These are phyloP conservation scores for Synanthedon vespiformis DNA, from an alignment of 2,888 invertebrate species.

Conservation along the genomic window DNA sequence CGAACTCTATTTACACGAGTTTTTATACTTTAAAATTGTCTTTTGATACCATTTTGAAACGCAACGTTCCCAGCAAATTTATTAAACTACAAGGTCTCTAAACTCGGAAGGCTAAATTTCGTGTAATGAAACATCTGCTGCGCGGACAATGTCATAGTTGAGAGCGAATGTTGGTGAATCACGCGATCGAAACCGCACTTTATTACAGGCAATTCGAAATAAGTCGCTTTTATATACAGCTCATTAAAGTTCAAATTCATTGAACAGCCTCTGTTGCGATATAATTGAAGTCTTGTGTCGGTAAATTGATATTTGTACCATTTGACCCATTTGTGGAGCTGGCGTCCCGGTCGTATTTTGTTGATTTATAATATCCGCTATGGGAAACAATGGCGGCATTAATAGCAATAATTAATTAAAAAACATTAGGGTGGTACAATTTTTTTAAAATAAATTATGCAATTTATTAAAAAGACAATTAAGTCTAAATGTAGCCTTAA, in stretches of 20 bases:
- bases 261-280: neutral
- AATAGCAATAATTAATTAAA: neutral
- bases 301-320: constrained; percentile 44
- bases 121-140: neutral
- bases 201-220: neutral
- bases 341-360: constrained; percentile 14
- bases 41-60: too few relatives aligned
- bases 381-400: neutral
- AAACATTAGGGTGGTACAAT: neutral
- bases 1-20: too few relatives aligned
- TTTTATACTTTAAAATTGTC: too few relatives aligned
- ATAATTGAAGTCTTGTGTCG: constrained; percentile 8
- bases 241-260: neutral
- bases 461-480: too few relatives aligned
- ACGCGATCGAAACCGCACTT: neutral
- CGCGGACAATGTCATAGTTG: neutral
- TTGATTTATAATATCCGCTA: neutral
- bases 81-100: neutral
- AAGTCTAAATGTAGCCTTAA: too few relatives aligned
- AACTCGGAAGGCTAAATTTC: neutral
- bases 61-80: too few relatives aligned
- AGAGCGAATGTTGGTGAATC: neutral
- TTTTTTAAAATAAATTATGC: too few relatives aligned
- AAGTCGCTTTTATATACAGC: neutral
- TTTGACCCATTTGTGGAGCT: constrained; percentile 40